A percentile compares a stretch with the other conserved stretches of the same genome.
Conservation (phyloP, 2,113 vertebrate species). For the Zootoca vivipara region DNA sequence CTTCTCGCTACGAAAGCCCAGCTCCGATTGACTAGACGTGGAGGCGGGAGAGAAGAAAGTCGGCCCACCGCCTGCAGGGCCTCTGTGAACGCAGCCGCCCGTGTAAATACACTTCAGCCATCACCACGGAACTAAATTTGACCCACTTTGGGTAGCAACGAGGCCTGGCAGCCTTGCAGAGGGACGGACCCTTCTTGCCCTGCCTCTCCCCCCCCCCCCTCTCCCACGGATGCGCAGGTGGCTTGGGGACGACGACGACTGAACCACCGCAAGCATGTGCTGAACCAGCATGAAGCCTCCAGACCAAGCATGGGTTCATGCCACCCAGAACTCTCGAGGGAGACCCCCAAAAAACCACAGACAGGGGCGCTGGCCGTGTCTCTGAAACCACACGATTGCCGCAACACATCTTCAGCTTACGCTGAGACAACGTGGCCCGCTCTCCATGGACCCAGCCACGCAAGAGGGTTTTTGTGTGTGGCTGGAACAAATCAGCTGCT, state of each 20-base stretch:
- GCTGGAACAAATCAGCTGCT: background rate
- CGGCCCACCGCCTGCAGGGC: slow-evolving; percentile 82
- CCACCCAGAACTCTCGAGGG: background rate
- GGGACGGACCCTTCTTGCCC: background rate
- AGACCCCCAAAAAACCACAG: background rate
- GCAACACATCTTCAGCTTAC: background rate
- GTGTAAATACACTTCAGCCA: slow-evolving; percentile 79
- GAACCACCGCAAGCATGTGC: slow-evolving; percentile 60
- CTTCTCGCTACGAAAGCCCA: slow-evolving; percentile 89
- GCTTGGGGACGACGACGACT: no score
- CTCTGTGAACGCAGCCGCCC: slow-evolving; percentile 72
- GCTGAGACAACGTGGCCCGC: background rate
- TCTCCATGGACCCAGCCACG: background rate
- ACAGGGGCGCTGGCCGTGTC: background rate
- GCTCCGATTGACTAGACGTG: slow-evolving; percentile 86
- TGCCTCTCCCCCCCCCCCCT: background rate
- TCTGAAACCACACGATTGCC: background rate
- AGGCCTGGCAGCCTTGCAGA: slow-evolving; percentile 24
- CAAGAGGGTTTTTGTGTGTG: background rate
- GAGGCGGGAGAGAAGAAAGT: slow-evolving; percentile 73
- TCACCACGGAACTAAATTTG: slow-evolving; percentile 75
- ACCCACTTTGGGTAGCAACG: slow-evolving; percentile 46
- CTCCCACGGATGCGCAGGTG: slow-evolving; percentile 12
- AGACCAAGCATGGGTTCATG: background rate
- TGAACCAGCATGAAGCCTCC: slow-evolving; percentile 63